These are phyloP conservation scores for Ashinkailepas kermadecensis DNA, from an alignment of 2,888 invertebrate genomes.

Conservation along the genomic window DNA sequence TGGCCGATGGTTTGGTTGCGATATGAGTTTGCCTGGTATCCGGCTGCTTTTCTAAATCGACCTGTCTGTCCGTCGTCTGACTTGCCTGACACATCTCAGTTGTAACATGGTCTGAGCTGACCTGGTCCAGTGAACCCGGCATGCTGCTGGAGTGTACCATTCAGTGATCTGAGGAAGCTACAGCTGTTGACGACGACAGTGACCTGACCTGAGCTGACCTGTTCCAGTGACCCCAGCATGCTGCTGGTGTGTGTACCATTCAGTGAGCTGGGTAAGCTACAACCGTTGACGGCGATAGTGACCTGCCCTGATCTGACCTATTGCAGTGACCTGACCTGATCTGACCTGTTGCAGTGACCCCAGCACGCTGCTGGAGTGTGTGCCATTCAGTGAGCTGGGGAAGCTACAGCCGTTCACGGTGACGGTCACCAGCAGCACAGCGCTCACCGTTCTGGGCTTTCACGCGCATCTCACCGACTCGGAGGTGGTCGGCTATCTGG, in stretches of 20 bases:
- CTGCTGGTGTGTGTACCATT: constrained; percentile 84
- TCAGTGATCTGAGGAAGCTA: constrained; percentile 76
- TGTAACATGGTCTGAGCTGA: too few species aligned
- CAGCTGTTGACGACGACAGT: constrained; percentile 86
- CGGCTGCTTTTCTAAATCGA: too few species aligned
- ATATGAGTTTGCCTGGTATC: too few species aligned
- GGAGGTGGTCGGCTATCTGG: constrained; percentile 92
- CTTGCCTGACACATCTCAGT: too few species aligned
- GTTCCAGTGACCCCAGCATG: constrained; percentile 75
- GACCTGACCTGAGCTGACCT: constrained; percentile 24
- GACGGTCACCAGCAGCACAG: constrained; percentile 77
- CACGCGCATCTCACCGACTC: constrained; percentile 89
- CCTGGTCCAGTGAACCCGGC: too few species aligned
- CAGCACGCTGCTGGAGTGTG: constrained; percentile 79
- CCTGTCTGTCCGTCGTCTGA: too few species aligned
- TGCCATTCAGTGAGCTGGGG: constrained; percentile 75
- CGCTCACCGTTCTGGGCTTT: constrained; percentile 79
- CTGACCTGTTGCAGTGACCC: constrained; percentile 60
- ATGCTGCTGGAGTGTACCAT: constrained; percentile 40
- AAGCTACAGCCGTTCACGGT: constrained; percentile 89
- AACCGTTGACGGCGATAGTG: constrained; percentile 82
- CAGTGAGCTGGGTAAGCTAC: constrained; percentile 76
- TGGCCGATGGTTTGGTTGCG: too few species aligned
- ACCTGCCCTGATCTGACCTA: constrained; percentile 28
- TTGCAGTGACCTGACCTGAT: constrained; percentile 52